phyloP scores from a whole-genome alignment of 2,113 vertebrate species.

The Brachirus orientalis region DNA sequence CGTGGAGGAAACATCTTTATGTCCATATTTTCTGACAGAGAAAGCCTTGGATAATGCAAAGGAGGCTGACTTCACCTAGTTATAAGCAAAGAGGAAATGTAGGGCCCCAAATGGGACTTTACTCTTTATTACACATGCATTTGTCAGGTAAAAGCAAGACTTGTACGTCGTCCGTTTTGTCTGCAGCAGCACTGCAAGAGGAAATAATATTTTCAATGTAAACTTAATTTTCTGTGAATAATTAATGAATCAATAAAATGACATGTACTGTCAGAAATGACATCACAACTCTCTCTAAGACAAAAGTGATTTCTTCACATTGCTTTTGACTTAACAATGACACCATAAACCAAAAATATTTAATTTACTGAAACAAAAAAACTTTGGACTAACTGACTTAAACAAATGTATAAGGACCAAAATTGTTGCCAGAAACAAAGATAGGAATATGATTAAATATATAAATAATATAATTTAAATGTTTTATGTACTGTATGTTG shows the following conservation, averaged over 20 bases:
- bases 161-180: too few species aligned
- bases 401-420: too few species aligned
- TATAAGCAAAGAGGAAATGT: not conserved
- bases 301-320: not conserved
- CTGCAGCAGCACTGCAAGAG: not conserved
- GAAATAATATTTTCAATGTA: not conserved
- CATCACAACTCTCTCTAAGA: too few species aligned
- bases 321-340: too few species aligned
- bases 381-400: not conserved
- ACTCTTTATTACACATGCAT: not conserved
- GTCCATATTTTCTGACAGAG: conserved; percentile 20
- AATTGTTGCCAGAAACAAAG: too few species aligned
- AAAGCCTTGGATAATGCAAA: conserved; percentile 14
- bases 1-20: conserved; percentile 18
- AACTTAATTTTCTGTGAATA: not conserved
- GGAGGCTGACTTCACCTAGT: conserved; percentile 13
- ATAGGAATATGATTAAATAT: too few species aligned
- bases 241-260: not conserved
- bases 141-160: not conserved
- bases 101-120: not conserved
- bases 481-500: too few species aligned
- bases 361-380: not conserved
- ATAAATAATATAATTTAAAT: too few species aligned
- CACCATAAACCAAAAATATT: too few species aligned
- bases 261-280: too few species aligned